Evolutionary conservation across 2,888 invertebrate species (phyloP).

Genomic region (Eurois occulta): DNA sequence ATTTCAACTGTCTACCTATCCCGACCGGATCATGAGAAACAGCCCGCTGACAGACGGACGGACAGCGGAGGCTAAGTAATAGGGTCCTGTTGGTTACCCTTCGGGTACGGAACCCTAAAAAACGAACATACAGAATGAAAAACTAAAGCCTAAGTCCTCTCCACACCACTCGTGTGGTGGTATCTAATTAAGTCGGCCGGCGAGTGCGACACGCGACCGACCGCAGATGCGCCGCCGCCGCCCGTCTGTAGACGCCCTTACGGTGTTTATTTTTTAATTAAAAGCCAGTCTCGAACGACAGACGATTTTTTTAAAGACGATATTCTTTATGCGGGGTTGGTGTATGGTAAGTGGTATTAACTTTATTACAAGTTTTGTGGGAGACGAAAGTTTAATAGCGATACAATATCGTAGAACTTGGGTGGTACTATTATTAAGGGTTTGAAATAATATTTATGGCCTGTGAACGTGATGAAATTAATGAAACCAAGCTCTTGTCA

Average conservation of each 20-base stretch:
- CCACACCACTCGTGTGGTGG: constrained; percentile 54
- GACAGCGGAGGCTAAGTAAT: too few species aligned
- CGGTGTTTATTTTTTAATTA: constrained; percentile 71
- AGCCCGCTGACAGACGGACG: too few species aligned
- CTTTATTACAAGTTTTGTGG: constrained; percentile 29
- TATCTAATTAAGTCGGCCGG: constrained; percentile 74
- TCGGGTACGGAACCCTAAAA: too few species aligned
- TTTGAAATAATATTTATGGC: too few species aligned
- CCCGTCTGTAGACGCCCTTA: constrained; percentile 67
- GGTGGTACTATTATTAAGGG: not conserved
- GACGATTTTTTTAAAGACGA: constrained; percentile 57
- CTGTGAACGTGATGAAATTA: not conserved
- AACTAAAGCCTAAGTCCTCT: constrained; percentile 46
- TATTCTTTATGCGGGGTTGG: constrained; percentile 24
- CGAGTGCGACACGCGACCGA: constrained; percentile 74
- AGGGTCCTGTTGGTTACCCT: too few species aligned
- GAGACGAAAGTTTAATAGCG: not conserved
- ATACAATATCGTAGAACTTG: not conserved
- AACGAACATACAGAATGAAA: constrained; percentile 8
- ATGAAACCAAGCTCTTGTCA: not conserved
- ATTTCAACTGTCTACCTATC: too few species aligned
- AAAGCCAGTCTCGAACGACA: constrained; percentile 59
- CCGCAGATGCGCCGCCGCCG: constrained; percentile 67
- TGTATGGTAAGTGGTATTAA: constrained; percentile 34
- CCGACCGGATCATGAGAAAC: too few species aligned